Percentiles rank a stretch among this genome's conserved stretches.
Conservation (phyloP, 37 sponge, comb jelly and placozoan genomes). For the Cliona cf. orientalis region DNA sequence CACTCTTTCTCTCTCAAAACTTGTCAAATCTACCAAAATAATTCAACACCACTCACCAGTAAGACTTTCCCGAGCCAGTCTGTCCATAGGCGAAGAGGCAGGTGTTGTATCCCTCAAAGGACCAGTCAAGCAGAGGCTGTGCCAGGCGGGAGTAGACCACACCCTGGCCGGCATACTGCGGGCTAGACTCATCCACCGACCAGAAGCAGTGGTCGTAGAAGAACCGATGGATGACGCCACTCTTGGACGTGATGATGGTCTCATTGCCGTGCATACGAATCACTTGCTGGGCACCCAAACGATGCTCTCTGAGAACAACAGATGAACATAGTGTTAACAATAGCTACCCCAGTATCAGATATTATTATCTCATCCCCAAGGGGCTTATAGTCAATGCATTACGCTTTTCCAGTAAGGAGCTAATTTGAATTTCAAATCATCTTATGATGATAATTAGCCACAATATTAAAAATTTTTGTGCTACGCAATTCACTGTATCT, state of each 20-base stretch:
- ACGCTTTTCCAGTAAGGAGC: too few relatives aligned
- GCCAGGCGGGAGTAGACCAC: conserved; percentile 74
- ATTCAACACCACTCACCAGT: conserved; percentile 73
- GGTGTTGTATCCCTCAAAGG: conserved; percentile 92
- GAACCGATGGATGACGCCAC: conserved; percentile 50
- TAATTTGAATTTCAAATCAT: too few relatives aligned
- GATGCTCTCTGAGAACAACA: neutral
- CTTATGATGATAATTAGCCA: too few relatives aligned
- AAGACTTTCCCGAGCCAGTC: conserved; percentile 93
- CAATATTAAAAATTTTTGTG: too few relatives aligned
- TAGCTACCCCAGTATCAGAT: too few relatives aligned
- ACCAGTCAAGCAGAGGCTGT: conserved; percentile 75
- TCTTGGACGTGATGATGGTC: conserved; percentile 48
- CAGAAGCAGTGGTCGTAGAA: conserved; percentile 89
- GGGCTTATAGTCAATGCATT: too few relatives aligned
- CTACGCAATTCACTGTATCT: too few relatives aligned
- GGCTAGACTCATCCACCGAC: conserved; percentile 52
- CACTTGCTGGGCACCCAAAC: neutral
- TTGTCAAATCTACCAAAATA: too few relatives aligned
- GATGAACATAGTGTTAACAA: neutral
- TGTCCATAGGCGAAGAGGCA: conserved; percentile 92
- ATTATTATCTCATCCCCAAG: too few relatives aligned
- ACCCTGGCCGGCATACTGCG: conserved; percentile 46
- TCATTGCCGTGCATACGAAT: conserved; percentile 50
- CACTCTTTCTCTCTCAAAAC: neutral